phyloP scores from a whole-genome alignment of 1,140 invertebrate genomes.

The Ridgeia piscesae region DNA sequence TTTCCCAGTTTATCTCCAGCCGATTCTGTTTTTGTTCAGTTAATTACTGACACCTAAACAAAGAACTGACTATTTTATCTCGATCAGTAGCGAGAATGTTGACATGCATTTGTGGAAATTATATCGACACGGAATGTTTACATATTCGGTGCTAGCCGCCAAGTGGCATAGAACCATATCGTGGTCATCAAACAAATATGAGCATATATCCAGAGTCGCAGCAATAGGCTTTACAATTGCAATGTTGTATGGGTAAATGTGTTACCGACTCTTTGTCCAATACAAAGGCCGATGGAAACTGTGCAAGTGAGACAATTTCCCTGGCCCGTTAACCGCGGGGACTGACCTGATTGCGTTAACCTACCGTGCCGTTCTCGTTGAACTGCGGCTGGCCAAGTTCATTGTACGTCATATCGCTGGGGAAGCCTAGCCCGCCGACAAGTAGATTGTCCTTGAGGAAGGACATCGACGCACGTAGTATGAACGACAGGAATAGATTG shows the following conservation, averaged over 20 bases:
- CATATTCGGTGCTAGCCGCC: too few relatives aligned
- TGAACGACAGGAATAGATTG: slow-evolving; percentile 73
- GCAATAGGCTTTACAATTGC: background rate
- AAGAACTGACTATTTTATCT: too few relatives aligned
- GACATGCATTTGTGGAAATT: too few relatives aligned
- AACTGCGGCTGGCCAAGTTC: slow-evolving; percentile 16
- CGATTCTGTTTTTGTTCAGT: too few relatives aligned
- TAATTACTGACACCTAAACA: too few relatives aligned
- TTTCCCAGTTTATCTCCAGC: too few relatives aligned
- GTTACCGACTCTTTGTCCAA: background rate
- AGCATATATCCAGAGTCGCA: background rate
- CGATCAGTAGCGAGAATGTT: too few relatives aligned
- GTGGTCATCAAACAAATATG: background rate
- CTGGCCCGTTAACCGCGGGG: too few relatives aligned
- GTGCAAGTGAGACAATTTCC: too few relatives aligned
- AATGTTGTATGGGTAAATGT: background rate
- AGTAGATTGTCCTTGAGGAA: slow-evolving; percentile 67
- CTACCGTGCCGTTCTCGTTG: slow-evolving; percentile 25
- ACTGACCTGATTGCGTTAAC: background rate
- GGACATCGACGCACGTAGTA: slow-evolving; percentile 67
- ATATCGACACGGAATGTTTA: too few relatives aligned
- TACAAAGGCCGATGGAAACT: background rate
- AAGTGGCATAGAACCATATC: too few relatives aligned
- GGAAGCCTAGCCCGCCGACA: slow-evolving; percentile 63
- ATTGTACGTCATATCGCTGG: slow-evolving; percentile 37